Evolutionary conservation across 2,888 invertebrate species (phyloP).

Genomic region (Polyommatus icarus): DNA sequence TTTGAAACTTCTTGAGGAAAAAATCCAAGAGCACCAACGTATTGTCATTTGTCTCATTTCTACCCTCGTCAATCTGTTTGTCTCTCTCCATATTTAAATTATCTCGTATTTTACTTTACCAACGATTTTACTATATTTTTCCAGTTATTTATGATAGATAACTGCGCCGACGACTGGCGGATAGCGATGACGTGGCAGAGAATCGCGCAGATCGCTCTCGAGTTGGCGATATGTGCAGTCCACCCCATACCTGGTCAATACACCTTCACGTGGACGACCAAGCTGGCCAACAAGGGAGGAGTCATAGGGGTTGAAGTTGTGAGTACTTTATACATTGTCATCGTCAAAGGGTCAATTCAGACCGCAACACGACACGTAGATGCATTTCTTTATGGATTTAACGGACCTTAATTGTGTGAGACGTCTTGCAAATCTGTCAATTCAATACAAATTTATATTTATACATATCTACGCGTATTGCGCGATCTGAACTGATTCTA

Average conservation of each 20-base stretch:
- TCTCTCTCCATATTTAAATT: neutral
- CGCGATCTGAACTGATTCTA: too few species aligned
- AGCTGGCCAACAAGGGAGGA: conserved; percentile 93
- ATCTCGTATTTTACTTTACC: conserved; percentile 28
- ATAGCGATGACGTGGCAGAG: conserved; percentile 99
- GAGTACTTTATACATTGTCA: conserved; percentile 48
- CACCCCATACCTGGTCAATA: conserved; percentile 99
- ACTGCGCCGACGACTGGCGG: conserved; percentile 99
- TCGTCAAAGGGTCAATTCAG: neutral
- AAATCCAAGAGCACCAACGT: too few species aligned
- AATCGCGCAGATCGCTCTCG: conserved; percentile 94
- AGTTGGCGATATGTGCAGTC: conserved; percentile 97
- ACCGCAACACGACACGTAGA: too few species aligned
- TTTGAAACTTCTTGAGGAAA: too few species aligned
- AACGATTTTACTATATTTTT: conserved; percentile 49
- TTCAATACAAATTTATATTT: too few species aligned
- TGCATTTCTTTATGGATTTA: too few species aligned
- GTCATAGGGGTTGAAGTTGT: conserved; percentile 83
- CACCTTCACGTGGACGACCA: conserved; percentile 97
- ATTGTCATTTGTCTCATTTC: too few species aligned
- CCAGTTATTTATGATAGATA: conserved; percentile 99
- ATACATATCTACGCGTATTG: too few species aligned
- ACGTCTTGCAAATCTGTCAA: too few species aligned
- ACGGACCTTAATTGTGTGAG: too few species aligned
- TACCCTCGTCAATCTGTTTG: neutral